phyloP scores from a whole-genome alignment of 2,888 invertebrate genomes.

The Taphrorychus bicolor region DNA sequence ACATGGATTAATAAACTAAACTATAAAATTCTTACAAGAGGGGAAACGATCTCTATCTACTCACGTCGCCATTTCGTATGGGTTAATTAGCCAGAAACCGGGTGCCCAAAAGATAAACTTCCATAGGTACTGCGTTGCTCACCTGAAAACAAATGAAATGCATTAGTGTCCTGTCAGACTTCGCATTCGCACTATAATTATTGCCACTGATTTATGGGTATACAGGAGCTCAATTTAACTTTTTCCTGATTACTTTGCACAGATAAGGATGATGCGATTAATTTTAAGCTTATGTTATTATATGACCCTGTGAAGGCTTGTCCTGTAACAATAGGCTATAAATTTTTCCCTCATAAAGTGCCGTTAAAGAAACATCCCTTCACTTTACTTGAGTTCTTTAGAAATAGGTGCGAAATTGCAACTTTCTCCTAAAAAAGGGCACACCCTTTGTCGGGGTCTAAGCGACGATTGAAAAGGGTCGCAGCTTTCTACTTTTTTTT shows the following conservation, averaged over 20 bases:
- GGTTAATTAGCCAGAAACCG: conserved; percentile 57
- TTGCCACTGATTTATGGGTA: conserved; percentile 20
- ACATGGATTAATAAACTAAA: too few relatives aligned
- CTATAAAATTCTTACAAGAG: background rate
- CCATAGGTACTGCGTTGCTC: conserved; percentile 50
- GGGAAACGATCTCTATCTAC: conserved; percentile 50
- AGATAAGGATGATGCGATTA: conserved; percentile 12
- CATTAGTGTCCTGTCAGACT: conserved; percentile 41
- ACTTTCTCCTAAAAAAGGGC: conserved; percentile 29
- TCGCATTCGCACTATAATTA: conserved; percentile 32
- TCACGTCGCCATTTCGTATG: conserved; percentile 56
- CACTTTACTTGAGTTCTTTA: conserved; percentile 3
- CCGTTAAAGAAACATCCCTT: conserved; percentile 13
- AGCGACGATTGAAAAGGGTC: conserved; percentile 24
- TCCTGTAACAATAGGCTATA: too few relatives aligned
- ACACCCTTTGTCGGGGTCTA: conserved; percentile 21
- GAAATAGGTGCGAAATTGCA: conserved; percentile 24
- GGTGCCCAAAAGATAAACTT: conserved; percentile 51
- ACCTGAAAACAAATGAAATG: conserved; percentile 53
- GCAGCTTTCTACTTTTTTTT: conserved; percentile 16
- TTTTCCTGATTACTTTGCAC: conserved; percentile 19
- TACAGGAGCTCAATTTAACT: conserved; percentile 32
- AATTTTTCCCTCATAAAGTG: conserved; percentile 13
- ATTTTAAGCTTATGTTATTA: background rate
- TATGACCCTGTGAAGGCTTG: background rate